Evolutionary conservation across 2,113 vertebrate genomes (phyloP), one percentile per base, ranked within the genome.

Genomic region (Pituophis catenifer): DNA sequence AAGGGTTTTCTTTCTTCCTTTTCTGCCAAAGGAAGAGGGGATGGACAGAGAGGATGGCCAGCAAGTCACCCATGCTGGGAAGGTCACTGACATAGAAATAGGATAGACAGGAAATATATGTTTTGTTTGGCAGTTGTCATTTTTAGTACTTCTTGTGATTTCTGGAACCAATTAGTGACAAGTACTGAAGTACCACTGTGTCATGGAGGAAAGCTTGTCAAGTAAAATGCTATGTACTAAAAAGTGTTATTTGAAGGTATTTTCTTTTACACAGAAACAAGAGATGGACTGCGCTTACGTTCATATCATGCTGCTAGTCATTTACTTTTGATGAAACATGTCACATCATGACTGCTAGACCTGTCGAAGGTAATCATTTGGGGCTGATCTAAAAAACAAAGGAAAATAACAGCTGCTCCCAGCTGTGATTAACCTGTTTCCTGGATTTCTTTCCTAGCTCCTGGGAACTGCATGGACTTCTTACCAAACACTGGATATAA

Each of bases 221-320:
- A 89, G 8, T 57, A 24, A 1, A 55, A 38, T 2, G 6, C 12
- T 11, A 1, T 6, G 0, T 0, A 2, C 5, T 24, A 23, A 86
- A 24, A 57, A 62, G n/a, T 55, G 75, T 19, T 52, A 10, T 5
- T 23, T 54, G 70, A 19, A 38, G 2, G 12, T 62, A 19, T 1
- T 44, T 92, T 59, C 8, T 91, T 94, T 90, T 44, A 3, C 24
- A 23, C 15, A 3, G 3, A 0, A 3, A 3, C n/a, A 50, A 44
- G 33, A 33, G 38, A 19, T 88, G 58, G 19, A 54, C 52, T 19
- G 3, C 33, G 33, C 21, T 92, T 54, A 26, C 70, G 38, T 29
- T 1, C 3, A 87, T 70, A 10, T 57, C 1, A 90, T 21, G 19
- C 54, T 85, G 23, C 55, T 13, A 21, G 58, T 95, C 0, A 0